Conservation (phyloP, 2,113 vertebrate genomes). For the Ciconia boyciana region DNA sequence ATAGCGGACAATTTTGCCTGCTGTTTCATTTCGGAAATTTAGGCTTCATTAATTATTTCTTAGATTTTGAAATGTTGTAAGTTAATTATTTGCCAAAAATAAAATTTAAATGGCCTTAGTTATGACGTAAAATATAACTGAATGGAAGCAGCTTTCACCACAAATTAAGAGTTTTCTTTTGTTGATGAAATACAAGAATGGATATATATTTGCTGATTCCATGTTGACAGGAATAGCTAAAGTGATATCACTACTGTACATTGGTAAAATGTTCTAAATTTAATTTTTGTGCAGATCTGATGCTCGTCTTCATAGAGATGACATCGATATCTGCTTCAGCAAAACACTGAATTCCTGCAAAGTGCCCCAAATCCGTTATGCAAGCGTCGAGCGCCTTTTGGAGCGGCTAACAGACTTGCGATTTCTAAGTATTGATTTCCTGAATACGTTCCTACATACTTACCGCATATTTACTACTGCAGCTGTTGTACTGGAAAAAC, state of each 20-base stretch:
- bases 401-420: constrained; percentile 95
- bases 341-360: constrained; percentile 99
- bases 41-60: background rate
- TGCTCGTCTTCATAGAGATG: constrained; percentile 94
- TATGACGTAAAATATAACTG: background rate
- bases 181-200: background rate
- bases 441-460: constrained; percentile 98
- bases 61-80: background rate
- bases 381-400: constrained; percentile 92
- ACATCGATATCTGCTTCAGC: constrained; percentile 98
- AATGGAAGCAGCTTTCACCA: background rate
- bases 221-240: background rate
- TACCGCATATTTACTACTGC: constrained; percentile 96
- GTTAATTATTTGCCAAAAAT: background rate
- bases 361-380: constrained; percentile 97
- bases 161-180: background rate
- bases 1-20: background rate
- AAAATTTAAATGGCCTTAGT: background rate
- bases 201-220: background rate
- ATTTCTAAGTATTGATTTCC: constrained; percentile 98
- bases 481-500: constrained; percentile 90
- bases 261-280: background rate
- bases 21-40: background rate
- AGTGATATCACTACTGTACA: background rate
- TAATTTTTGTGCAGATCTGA: constrained; percentile 83